Conservation (phyloP, 1,140 invertebrate species). For the Leptinotarsa lineolata region DNA sequence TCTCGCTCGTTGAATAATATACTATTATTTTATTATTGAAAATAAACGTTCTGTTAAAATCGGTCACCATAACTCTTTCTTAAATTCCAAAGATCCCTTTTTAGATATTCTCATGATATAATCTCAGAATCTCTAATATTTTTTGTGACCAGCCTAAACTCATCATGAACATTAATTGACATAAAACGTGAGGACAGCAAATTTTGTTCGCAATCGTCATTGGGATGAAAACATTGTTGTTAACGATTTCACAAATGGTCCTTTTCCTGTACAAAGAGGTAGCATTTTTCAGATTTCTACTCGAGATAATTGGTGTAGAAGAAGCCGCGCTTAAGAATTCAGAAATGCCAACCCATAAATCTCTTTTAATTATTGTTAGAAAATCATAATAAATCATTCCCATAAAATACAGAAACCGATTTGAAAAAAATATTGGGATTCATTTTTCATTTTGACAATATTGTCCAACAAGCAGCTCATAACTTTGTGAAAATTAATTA, state of each 20-base stretch:
- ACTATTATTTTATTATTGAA: not conserved
- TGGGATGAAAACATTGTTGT: conserved; percentile 2
- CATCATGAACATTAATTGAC: not conserved
- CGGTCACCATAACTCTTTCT: not conserved
- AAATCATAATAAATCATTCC: conserved; percentile 22
- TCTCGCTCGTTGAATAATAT: no score
- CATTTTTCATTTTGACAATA: conserved; percentile 15
- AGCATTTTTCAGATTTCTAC: conserved; percentile 22
- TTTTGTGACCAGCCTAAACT: no score
- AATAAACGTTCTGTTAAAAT: not conserved
- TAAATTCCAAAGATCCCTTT: no score
- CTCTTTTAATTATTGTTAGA: conserved; percentile 20
- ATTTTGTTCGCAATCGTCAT: not conserved
- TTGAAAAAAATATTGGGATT: not conserved
- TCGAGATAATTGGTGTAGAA: conserved; percentile 20
- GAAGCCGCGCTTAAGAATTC: not conserved
- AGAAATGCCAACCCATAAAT: conserved; percentile 23
- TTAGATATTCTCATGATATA: no score
- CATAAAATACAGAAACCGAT: conserved; percentile 14
- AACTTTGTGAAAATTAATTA: not conserved
- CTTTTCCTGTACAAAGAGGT: conserved; percentile 18
- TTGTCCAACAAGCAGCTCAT: not conserved
- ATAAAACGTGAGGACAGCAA: conserved; percentile 12
- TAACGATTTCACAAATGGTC: conserved; percentile 9
- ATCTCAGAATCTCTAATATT: no score